Evolutionary conservation across 1,140 invertebrate genomes (phyloP), one percentile per base, ranked within the genome.

Genomic region (Palaemon carinicauda): DNA sequence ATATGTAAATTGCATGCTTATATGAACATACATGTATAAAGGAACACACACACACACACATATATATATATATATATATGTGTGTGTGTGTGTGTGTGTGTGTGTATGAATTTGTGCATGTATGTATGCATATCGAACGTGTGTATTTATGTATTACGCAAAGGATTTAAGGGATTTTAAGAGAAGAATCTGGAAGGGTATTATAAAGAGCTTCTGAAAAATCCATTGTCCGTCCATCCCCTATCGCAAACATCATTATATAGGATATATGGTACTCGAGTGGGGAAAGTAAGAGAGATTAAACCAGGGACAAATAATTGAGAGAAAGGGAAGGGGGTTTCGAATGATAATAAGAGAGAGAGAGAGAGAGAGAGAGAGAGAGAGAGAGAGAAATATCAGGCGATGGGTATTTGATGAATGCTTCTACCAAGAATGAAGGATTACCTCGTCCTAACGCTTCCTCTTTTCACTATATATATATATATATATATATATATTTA

Each of bases 331-430:
- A 73, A 24, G 29, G 69, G 33, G 69, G 24, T 7, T 73, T 19
- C 24, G 69, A 1, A 4, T 29, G 69, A n/a, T n/a, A n/a, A n/a
- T n/a, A n/a, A 73, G 69, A 73, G 69, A 73, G 21, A 73, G 69
- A 73, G 69, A 73, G 69, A 73, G n/a, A 31, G 69, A 73, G 69
- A 73, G 21, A 73, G 69, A 73, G 69, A 73, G 69, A 73, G 69
- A 73, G 69, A 73, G 21, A 73, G 69, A 73, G 69, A 73, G 69
- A 73, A n/a, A 31, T 19, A 29, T 31, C 5, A 27, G 69, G 29
- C 7, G 27, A 7, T 73, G 33, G 15, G 33, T 73, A 73, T 24
- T 24, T 21, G 41, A 41, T 41, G 41, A 41, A 41, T 41, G 41
- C 7, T 41, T 41, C 41, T 41, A 0, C 41, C 41, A 41, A 12